Conservation (phyloP, 2,888 invertebrate species). For the Aleiodes leptofemur region DNA sequence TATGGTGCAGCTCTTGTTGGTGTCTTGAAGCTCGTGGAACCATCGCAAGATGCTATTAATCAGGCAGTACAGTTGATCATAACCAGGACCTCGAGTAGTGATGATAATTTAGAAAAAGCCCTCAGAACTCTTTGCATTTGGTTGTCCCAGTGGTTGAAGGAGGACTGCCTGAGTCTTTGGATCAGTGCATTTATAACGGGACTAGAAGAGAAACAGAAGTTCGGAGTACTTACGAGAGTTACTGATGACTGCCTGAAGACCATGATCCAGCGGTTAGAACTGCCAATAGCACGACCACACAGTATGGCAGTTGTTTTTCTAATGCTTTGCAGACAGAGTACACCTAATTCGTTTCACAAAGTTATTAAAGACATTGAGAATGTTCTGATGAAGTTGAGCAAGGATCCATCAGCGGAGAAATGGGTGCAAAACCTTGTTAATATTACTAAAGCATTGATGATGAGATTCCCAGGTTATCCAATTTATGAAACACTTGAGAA, state of each 20-base stretch:
- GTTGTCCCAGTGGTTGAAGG: conserved; percentile 81
- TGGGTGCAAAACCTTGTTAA: conserved; percentile 81
- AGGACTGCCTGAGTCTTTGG: conserved; percentile 81
- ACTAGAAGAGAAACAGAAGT: conserved; percentile 77
- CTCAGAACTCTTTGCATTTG: conserved; percentile 83
- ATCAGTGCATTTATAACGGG: conserved; percentile 82
- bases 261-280: conserved; percentile 78
- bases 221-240: conserved; percentile 79
- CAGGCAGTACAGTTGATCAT: conserved; percentile 76
- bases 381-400: conserved; percentile 78
- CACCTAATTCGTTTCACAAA: conserved; percentile 80
- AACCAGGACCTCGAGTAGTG: conserved; percentile 70
- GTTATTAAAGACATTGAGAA: conserved; percentile 72
- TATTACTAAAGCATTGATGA: conserved; percentile 77
- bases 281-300: conserved; percentile 78
- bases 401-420: conserved; percentile 77
- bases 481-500: conserved; percentile 69
- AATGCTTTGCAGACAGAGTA: conserved; percentile 80
- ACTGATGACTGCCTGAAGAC: conserved; percentile 79
- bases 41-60: conserved; percentile 64
- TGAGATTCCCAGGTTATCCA: conserved; percentile 76
- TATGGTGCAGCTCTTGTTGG: conserved; percentile 80
- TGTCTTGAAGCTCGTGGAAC: conserved; percentile 78
- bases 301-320: conserved; percentile 81
- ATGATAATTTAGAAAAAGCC: conserved; percentile 79